Evolutionary conservation across 2,113 vertebrate genomes (phyloP), one percentile per base, ranked within the genome.

Genomic region (Corythoichthys intestinalis): DNA sequence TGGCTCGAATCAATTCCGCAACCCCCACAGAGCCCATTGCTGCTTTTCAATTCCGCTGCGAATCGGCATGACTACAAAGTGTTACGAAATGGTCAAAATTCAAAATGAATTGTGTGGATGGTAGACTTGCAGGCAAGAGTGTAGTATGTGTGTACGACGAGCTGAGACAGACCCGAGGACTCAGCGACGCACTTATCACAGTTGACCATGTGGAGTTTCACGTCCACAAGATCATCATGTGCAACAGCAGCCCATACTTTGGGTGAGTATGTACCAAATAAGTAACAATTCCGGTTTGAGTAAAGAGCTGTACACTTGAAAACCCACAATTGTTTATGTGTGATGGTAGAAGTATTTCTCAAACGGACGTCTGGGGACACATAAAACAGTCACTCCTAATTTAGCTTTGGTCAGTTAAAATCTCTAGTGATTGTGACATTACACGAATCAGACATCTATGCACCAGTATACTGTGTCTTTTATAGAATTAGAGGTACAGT

Each of bases 191-290:
- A 0, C 20, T 79, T 39, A 76, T 84, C 34, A 70, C 8, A 70
- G 76, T 70, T 11, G 68, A 60, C 1, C 5, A 28, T 0, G 39
- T 10, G 41, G 76, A 81, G 46, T 76, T 81, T 53, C 35, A 50
- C 0, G 17, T n/a, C 0, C 82, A 84, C 37, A 84, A 81, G 59
- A 2, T 81, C 64, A 59, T 84, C 68, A 59, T 84, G 10, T 79
- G 71, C 13, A 72, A 61, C 59, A 79, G 71, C 65, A 84, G 78
- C 39, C 1, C 70, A 0, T 78, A 74, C 39, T 82, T 82, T 69
- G 71, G 67, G 80, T 82, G 49, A 79, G 72, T 7, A 37, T 10
- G 1, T 53, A 28, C 39, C 38, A 11, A 17, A 44, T 17, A 12
- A 48, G 2, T 34, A 14, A 13, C 14, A 58, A 6, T 14, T 14